phyloP scores from a whole-genome alignment of 2,113 vertebrate genomes.

The Sinosuthora webbiana region DNA sequence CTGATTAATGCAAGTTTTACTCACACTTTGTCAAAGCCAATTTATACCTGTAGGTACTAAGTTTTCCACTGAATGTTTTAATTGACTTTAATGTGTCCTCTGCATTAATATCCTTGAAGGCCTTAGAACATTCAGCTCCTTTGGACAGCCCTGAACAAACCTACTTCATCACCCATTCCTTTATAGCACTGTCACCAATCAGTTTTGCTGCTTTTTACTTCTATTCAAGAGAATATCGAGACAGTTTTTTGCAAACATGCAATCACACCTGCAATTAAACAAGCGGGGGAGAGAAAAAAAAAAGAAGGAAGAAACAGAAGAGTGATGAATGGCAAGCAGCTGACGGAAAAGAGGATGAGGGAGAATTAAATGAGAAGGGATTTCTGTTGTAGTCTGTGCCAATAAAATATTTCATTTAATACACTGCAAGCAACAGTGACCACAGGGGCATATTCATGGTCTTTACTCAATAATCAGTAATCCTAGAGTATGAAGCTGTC shows the following conservation, averaged over 20 bases:
- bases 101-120: background rate
- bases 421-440: background rate
- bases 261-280: conserved; percentile 49
- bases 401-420: background rate
- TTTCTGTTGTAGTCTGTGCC: background rate
- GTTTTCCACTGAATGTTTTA: background rate
- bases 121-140: background rate
- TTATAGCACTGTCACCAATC: background rate
- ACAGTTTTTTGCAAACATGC: conserved; percentile 47
- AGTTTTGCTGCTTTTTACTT: conserved; percentile 1
- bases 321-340: background rate
- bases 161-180: background rate
- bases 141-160: background rate
- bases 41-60: background rate
- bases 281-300: background rate
- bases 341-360: background rate
- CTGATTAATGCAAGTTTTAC: background rate
- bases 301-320: conserved; percentile 40
- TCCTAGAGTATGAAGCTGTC: background rate
- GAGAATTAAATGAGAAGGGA: background rate
- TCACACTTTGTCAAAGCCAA: background rate
- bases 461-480: background rate
- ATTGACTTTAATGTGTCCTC: background rate
- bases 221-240: background rate
- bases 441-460: background rate